A percentile compares a stretch with the other conserved stretches of the same genome.
Conservation (phyloP, 2,888 invertebrate species). For the Lepeophtheirus nordmannii region DNA sequence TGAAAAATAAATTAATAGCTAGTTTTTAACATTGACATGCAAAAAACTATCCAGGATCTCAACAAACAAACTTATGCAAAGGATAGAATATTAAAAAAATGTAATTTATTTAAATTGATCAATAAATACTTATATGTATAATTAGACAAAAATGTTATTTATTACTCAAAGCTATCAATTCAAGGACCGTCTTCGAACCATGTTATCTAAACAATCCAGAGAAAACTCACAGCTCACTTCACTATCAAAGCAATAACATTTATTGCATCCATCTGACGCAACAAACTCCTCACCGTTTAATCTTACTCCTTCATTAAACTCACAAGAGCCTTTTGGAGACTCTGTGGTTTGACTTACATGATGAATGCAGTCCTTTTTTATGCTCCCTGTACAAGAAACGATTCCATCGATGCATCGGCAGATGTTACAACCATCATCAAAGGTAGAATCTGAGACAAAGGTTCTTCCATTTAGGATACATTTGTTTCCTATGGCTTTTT, state of each 20-base stretch:
- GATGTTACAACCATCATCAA: neutral
- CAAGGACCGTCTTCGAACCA: too few species aligned
- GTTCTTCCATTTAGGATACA: neutral
- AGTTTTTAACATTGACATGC: too few species aligned
- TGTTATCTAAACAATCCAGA: neutral
- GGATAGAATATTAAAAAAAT: too few species aligned
- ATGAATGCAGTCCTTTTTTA: neutral
- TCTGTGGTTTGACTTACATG: neutral
- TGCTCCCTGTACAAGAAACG: neutral
- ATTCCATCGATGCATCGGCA: neutral
- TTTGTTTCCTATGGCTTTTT: neutral
- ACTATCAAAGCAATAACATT: neutral
- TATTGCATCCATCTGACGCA: neutral
- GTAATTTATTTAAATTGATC: too few species aligned
- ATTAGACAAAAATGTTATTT: too few species aligned
- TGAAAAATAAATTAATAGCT: too few species aligned
- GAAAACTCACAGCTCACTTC: neutral
- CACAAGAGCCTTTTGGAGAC: neutral
- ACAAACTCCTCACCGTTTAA: neutral
- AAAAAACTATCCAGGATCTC: too few species aligned
- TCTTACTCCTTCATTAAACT: neutral
- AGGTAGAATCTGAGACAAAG: neutral
- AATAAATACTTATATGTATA: too few species aligned
- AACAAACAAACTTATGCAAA: too few species aligned
- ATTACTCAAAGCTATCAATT: too few species aligned